Percentiles rank a stretch among this genome's conserved stretches.
Evolutionary conservation across 2,797 vertebrate genomes (phyloP).

Genomic region (Vultur gryphus): DNA sequence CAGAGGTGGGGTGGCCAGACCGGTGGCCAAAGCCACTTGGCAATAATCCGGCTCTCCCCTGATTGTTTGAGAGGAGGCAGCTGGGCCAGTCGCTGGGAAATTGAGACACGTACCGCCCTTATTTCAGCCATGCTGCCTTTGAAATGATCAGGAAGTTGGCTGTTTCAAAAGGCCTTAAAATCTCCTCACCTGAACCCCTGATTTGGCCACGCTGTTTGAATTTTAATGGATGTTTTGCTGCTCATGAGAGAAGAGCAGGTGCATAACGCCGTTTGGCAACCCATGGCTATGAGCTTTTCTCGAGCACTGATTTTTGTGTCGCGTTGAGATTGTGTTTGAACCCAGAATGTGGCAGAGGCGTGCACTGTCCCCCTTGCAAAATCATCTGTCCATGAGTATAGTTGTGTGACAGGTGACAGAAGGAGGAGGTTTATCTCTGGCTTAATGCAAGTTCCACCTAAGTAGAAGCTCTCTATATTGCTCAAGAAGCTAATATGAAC

Average conservation of each 20-base stretch:
- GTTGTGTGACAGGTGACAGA: constrained; percentile 17
- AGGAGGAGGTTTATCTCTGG: not conserved
- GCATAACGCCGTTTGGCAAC: not conserved
- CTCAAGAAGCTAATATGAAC: not conserved
- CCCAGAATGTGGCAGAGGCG: not conserved
- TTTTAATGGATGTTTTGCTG: not conserved
- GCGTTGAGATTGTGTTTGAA: not conserved
- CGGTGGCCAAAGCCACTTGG: not conserved
- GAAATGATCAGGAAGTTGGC: not conserved
- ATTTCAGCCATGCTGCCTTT: not conserved
- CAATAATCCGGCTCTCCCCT: not conserved
- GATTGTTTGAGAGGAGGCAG: not conserved
- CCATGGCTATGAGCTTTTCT: not conserved
- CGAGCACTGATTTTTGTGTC: not conserved
- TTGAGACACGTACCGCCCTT: not conserved
- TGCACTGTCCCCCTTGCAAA: not conserved
- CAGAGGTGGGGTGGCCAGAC: not conserved
- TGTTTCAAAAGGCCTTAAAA: not conserved
- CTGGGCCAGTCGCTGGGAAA: not conserved
- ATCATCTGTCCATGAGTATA: not conserved
- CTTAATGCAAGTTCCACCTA: constrained; percentile 15
- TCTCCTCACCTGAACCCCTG: not conserved
- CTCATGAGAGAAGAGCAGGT: not conserved
- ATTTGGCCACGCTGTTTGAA: not conserved
- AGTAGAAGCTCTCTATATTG: not conserved